phyloP scores from a whole-genome alignment of 2,888 invertebrate species.

The Brachyptera putata region DNA sequence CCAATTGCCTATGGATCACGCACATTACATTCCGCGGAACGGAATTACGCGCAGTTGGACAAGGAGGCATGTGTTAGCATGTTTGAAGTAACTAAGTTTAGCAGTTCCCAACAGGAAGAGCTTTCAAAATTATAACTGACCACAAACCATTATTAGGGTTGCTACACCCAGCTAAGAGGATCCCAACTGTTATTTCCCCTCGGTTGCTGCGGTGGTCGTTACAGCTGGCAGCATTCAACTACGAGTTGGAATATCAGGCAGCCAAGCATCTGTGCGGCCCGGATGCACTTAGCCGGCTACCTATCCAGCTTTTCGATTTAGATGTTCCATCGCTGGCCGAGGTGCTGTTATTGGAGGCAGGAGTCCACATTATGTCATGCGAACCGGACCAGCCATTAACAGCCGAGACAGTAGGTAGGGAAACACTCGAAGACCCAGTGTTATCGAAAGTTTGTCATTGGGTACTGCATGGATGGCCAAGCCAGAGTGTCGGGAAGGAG shows the following conservation, averaged over 20 bases:
- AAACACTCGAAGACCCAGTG: too few species aligned
- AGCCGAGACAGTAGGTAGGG: too few species aligned
- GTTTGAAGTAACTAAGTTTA: too few species aligned
- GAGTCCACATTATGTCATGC: too few species aligned
- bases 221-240: neutral
- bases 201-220: conserved; percentile 13
- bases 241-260: conserved; percentile 27
- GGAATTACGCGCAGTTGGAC: conserved; percentile 39
- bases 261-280: conserved; percentile 36
- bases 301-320: too few species aligned
- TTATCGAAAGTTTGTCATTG: too few species aligned
- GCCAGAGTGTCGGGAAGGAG: too few species aligned
- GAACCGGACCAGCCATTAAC: too few species aligned
- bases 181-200: conserved; percentile 21
- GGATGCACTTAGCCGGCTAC: too few species aligned
- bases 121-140: conserved; percentile 35
- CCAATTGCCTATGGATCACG: conserved; percentile 40
- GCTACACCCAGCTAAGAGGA: conserved; percentile 33
- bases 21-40: conserved; percentile 36
- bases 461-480: too few species aligned
- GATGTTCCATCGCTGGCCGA: too few species aligned
- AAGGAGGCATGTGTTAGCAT: conserved; percentile 41
- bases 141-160: conserved; percentile 33
- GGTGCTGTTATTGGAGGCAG: too few species aligned
- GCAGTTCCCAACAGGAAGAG: conserved; percentile 42